Percentiles rank a stretch among this genome's conserved stretches.
Conservation (phyloP, 1,140 invertebrate genomes). For the Brachionus sp. region DNA sequence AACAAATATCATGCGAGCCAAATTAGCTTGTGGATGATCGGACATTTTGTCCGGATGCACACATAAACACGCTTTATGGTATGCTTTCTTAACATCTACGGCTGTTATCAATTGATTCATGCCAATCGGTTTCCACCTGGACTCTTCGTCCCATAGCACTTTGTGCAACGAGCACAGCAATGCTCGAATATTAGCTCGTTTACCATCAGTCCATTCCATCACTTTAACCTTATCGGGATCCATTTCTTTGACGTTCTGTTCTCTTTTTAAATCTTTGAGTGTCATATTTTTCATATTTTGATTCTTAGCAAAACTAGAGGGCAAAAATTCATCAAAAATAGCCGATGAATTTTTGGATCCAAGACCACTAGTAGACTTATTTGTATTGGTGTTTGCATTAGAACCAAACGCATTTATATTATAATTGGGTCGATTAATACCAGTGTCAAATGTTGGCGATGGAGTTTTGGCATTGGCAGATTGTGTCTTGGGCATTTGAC, state of each 20-base stretch:
- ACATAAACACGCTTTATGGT: constrained; percentile 87
- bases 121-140: constrained; percentile 80
- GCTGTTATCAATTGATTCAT: constrained; percentile 87
- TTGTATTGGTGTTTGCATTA: neutral
- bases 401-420: neutral
- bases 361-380: neutral
- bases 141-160: constrained; percentile 84
- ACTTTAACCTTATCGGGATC: constrained; percentile 86
- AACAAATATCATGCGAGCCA: constrained; percentile 96
- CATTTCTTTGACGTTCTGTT: constrained; percentile 57
- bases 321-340: constrained; percentile 42
- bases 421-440: constrained; percentile 11
- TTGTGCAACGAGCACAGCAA: constrained; percentile 87
- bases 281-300: constrained; percentile 34
- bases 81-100: constrained; percentile 89
- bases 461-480: neutral
- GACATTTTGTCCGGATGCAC: constrained; percentile 86
- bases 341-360: neutral
- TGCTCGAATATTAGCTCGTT: constrained; percentile 90
- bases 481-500: neutral
- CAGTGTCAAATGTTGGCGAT: constrained; percentile 7
- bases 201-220: constrained; percentile 83
- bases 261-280: constrained; percentile 29
- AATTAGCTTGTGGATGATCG: constrained; percentile 60
- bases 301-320: constrained; percentile 7